phyloP scores from a whole-genome alignment of 2,888 invertebrate species.

The Amphipyra berbera region DNA sequence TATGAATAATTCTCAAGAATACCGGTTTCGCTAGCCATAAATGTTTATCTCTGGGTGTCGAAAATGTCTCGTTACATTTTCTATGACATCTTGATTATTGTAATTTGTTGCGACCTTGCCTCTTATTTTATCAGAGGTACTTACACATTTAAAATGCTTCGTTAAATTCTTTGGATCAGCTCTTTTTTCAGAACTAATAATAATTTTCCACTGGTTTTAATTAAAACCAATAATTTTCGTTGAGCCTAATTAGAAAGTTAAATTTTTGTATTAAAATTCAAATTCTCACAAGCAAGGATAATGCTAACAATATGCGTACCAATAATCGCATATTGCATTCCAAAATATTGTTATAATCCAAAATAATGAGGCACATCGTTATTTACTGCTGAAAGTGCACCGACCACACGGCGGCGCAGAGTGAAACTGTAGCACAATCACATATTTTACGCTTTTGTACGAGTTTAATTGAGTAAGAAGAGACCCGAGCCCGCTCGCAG shows the following conservation, averaged over 20 bases:
- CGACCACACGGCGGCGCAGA: conserved; percentile 67
- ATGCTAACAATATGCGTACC: conserved; percentile 54
- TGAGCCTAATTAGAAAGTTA: conserved; percentile 58
- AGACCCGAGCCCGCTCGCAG: conserved; percentile 80
- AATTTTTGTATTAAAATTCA: conserved; percentile 58
- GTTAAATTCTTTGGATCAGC: conserved; percentile 22
- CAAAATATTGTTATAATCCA: conserved; percentile 84
- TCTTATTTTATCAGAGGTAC: conserved; percentile 23
- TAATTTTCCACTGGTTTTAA: conserved; percentile 41
- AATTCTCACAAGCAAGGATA: conserved; percentile 53
- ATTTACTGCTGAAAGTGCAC: conserved; percentile 80
- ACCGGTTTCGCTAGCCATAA: conserved; percentile 62
- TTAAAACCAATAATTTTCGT: conserved; percentile 48
- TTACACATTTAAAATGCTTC: conserved; percentile 10
- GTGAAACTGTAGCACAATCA: conserved; percentile 86
- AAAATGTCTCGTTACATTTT: conserved; percentile 64
- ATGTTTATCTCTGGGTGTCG: conserved; percentile 69
- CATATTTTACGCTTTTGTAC: conserved; percentile 88
- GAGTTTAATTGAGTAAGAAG: conserved; percentile 88
- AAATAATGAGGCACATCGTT: conserved; percentile 84
- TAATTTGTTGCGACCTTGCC: conserved; percentile 55
- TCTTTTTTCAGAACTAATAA: conserved; percentile 18
- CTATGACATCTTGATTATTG: conserved; percentile 66
- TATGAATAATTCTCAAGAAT: conserved; percentile 42
- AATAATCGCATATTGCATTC: conserved; percentile 74